Conservation (phyloP, 2,888 invertebrate genomes). For the Sinotaia quadrata region DNA sequence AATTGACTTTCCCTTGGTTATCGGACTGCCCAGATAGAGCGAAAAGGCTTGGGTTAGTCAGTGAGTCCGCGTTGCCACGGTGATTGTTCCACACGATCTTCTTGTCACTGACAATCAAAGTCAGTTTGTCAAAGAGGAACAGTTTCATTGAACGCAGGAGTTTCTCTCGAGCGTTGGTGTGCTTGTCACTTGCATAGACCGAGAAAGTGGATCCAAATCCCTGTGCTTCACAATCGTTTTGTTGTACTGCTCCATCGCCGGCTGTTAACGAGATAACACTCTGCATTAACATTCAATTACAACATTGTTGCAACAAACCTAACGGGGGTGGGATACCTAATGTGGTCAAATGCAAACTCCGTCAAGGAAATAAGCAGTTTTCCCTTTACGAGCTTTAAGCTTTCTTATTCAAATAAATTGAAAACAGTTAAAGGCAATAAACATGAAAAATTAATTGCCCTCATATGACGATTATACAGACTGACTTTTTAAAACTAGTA, state of each 20-base stretch:
- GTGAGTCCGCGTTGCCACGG: neutral
- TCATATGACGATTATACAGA: too few species aligned
- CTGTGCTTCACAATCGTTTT: conserved; percentile 36
- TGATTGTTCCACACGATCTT: conserved; percentile 29
- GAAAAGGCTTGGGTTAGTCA: conserved; percentile 25
- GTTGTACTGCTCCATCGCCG: conserved; percentile 32
- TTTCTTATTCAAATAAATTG: too few species aligned
- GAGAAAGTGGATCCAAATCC: conserved; percentile 22
- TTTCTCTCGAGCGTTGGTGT: conserved; percentile 24
- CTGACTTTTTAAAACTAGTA: too few species aligned
- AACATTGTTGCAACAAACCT: too few species aligned
- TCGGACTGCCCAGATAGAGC: conserved; percentile 32
- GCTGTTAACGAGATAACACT: conserved; percentile 19
- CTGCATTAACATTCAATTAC: neutral
- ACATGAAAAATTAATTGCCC: too few species aligned
- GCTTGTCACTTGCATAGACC: conserved; percentile 32
- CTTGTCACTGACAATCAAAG: conserved; percentile 32
- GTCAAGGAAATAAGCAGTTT: too few species aligned
- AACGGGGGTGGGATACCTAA: too few species aligned
- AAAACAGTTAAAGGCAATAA: too few species aligned
- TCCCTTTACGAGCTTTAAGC: too few species aligned
- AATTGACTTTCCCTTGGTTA: conserved; percentile 31
- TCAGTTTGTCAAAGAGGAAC: conserved; percentile 22
- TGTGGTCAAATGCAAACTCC: too few species aligned
- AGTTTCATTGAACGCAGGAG: conserved; percentile 14